phyloP scores from a whole-genome alignment of 2,113 vertebrate species.

The Leucosticte australis region DNA sequence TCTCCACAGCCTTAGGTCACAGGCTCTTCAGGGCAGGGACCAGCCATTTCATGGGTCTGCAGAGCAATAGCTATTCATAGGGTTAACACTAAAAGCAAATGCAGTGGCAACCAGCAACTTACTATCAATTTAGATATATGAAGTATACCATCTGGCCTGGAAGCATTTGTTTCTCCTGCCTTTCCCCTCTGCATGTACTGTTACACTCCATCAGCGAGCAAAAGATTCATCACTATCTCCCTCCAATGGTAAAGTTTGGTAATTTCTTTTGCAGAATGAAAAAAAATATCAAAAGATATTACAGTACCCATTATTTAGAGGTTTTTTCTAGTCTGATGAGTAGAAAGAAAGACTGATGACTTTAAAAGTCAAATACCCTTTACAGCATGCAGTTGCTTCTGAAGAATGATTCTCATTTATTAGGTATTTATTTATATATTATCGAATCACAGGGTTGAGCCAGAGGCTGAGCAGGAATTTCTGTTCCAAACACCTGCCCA shows the following conservation, averaged over 20 bases:
- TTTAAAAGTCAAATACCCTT: not conserved
- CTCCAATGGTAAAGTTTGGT: slow-evolving; percentile 51
- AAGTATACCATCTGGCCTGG: not conserved
- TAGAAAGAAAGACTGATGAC: not conserved
- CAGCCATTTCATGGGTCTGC: not conserved
- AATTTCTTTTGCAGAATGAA: not conserved
- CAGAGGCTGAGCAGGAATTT: not conserved
- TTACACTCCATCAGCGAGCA: not conserved
- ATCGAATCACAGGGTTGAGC: not conserved
- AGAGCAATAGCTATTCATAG: not conserved
- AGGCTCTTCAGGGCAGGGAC: not conserved
- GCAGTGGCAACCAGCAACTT: not conserved
- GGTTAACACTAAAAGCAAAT: not conserved
- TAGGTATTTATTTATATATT: not conserved
- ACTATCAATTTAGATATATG: not conserved
- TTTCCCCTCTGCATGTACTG: not conserved
- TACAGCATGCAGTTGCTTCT: not conserved
- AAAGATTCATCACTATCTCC: slow-evolving; percentile 41
- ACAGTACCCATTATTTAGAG: not conserved
- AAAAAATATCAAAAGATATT: not conserved
- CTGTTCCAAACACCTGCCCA: not conserved
- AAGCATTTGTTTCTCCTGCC: not conserved
- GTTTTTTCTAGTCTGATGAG: not conserved
- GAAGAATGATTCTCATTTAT: not conserved
- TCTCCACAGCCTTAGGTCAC: not conserved